Evolutionary conservation across 1,140 invertebrate species (phyloP).

Genomic region (Aphis craccivora): DNA sequence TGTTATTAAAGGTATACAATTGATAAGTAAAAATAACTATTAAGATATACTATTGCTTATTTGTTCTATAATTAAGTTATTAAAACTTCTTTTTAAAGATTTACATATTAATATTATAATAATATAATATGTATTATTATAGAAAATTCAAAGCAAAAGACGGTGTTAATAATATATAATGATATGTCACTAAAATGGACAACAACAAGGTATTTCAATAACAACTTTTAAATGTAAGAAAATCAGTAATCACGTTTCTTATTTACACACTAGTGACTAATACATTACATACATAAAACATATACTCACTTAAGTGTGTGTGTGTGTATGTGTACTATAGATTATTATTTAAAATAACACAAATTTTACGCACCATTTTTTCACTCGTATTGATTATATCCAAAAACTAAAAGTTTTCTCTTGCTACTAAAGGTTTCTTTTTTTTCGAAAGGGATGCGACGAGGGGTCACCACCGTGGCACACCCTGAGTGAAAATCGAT

Average conservation of each 20-base stretch:
- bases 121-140: neutral
- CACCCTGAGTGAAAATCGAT: constrained; percentile 52
- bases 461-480: constrained; percentile 34
- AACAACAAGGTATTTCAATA: neutral
- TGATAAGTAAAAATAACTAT: no score
- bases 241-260: neutral
- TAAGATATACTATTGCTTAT: no score
- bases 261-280: neutral
- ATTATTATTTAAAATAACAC: constrained; percentile 39
- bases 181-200: neutral
- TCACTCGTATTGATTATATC: constrained; percentile 54
- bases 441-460: constrained; percentile 44
- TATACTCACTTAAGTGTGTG: neutral
- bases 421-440: constrained; percentile 13
- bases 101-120: no score
- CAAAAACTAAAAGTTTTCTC: constrained; percentile 46
- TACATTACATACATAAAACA: neutral
- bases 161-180: neutral
- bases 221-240: neutral
- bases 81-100: no score
- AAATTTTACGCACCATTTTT: constrained; percentile 40
- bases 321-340: neutral
- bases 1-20: no score
- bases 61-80: no score
- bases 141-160: neutral